These are phyloP conservation scores for Siniperca scherzeri DNA, from an alignment of 2,797 vertebrate species.

Conservation along the genomic window DNA sequence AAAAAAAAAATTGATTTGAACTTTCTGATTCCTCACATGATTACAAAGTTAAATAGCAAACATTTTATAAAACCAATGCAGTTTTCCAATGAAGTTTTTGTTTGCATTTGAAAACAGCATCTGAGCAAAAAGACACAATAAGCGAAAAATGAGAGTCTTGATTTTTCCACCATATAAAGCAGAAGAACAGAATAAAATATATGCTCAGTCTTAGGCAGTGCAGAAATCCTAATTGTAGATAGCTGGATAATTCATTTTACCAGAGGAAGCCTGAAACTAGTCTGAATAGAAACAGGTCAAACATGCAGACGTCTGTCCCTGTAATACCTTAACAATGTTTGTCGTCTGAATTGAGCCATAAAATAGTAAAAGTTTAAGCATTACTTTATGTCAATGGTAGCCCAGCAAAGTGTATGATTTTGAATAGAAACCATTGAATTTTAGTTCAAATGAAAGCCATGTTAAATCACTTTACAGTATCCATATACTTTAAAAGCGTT, in stretches of 20 bases:
- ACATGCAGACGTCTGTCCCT: not conserved
- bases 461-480: conserved; percentile 27
- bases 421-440: conserved; percentile 23
- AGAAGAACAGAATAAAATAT: conserved; percentile 25
- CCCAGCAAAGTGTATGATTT: not conserved
- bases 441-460: conserved; percentile 26
- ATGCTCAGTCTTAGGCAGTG: not conserved
- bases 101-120: not conserved
- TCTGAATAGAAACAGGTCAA: conserved; percentile 8
- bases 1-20: too few relatives aligned
- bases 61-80: not conserved
- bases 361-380: not conserved
- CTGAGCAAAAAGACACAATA: not conserved
- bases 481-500: conserved; percentile 41
- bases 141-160: not conserved
- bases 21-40: too few relatives aligned
- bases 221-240: conserved; percentile 1
- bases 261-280: not conserved
- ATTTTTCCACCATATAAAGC: conserved; percentile 3
- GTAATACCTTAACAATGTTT: not conserved
- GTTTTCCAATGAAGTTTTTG: not conserved
- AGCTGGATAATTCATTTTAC: conserved; percentile 8
- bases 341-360: not conserved
- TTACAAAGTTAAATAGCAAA: too few relatives aligned
- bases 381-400: not conserved